Percentiles rank a stretch among this genome's conserved stretches.
Evolutionary conservation across 2,113 vertebrate genomes (phyloP).

Genomic region (Muscicapa adusta): DNA sequence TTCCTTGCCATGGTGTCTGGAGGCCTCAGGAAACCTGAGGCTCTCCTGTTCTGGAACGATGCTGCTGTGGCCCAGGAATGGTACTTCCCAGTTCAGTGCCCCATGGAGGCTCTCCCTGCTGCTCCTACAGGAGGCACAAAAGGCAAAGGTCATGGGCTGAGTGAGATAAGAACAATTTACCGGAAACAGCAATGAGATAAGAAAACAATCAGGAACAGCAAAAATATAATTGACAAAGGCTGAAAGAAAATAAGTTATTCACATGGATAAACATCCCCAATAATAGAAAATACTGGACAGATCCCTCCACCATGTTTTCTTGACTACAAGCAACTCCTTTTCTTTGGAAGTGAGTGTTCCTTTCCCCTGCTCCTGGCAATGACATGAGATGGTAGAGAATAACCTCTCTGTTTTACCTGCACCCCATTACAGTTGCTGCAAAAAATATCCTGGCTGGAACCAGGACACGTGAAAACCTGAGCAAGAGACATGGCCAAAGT

Average conservation of each 20-base stretch:
- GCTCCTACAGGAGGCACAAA: neutral
- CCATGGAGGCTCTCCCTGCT: neutral
- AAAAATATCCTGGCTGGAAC: neutral
- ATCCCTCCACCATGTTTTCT: accelerated
- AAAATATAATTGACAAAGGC: neutral
- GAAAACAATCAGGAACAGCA: neutral
- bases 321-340: neutral
- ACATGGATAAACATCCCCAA: neutral
- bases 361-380: neutral
- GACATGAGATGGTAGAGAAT: no score
- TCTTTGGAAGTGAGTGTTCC: neutral
- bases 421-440: neutral
- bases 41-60: neutral
- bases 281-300: neutral
- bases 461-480: neutral
- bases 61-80: neutral
- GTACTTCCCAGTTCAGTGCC: neutral
- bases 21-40: neutral
- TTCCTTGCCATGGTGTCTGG: neutral
- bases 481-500: neutral
- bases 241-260: neutral
- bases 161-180: neutral
- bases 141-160: neutral
- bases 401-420: neutral
- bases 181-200: neutral